A percentile compares a stretch with the other conserved stretches of the same genome.
Conservation (phyloP, 2,113 vertebrate genomes). For the Pseudonaja textilis region DNA sequence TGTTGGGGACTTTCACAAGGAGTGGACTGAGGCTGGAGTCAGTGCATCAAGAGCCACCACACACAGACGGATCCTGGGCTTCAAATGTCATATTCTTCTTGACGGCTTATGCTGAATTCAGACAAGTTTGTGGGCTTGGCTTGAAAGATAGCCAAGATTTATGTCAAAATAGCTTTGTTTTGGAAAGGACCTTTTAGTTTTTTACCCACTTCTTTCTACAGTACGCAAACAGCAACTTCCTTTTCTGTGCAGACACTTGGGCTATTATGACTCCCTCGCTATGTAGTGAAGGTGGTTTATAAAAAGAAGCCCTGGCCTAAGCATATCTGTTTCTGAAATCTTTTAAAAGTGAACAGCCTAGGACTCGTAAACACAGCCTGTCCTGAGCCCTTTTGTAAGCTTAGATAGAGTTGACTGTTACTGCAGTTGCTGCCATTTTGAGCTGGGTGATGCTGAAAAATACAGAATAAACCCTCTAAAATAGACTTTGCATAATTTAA, state of each 20-base stretch:
- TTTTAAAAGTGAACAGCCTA: neutral
- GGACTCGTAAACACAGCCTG: neutral
- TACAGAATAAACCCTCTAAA: neutral
- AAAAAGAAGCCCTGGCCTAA: neutral
- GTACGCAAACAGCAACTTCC: neutral
- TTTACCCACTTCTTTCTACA: neutral
- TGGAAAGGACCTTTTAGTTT: too few species aligned
- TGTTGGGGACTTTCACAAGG: too few species aligned
- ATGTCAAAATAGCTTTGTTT: too few species aligned
- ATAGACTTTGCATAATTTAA: neutral
- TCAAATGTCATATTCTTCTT: too few species aligned
- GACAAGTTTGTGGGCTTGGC: neutral
- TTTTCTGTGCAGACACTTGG: neutral
- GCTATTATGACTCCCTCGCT: neutral
- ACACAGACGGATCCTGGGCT: too few species aligned
- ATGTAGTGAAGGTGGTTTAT: neutral
- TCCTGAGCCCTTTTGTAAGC: neutral
- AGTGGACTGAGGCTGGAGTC: too few species aligned
- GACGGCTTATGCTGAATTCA: neutral
- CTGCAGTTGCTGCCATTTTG: neutral
- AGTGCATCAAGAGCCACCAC: too few species aligned
- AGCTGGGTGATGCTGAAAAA: neutral
- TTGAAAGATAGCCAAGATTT: neutral
- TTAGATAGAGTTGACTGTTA: neutral
- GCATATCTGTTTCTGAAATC: neutral